These are phyloP conservation scores for Eulemur rubriventer DNA, from an alignment of 2,797 vertebrate species.

Conservation along the genomic window DNA sequence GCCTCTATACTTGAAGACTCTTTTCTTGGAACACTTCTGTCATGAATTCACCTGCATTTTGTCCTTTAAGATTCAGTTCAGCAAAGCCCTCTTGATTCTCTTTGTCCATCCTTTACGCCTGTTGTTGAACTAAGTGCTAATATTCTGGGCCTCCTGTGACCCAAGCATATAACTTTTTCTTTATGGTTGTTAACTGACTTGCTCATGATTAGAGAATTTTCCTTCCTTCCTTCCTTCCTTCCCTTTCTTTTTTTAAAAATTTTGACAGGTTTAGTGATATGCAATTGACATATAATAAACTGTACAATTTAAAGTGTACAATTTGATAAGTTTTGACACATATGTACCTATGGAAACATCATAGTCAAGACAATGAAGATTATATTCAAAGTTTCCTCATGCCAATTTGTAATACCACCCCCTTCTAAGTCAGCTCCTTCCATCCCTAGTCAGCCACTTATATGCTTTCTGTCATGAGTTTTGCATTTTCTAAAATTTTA, in stretches of 20 bases:
- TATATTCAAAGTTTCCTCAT: not conserved
- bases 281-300: not conserved
- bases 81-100: not conserved
- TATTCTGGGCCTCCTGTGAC: not conserved
- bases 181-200: not conserved
- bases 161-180: not conserved
- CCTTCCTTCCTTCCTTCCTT: not conserved
- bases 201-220: not conserved
- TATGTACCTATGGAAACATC: not conserved
- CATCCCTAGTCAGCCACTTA: not conserved
- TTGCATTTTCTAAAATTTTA: not conserved
- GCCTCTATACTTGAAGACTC: not conserved
- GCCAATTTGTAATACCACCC: not conserved
- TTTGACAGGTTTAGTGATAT: not conserved
- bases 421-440: not conserved
- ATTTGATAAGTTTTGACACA: not conserved
- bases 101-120: not conserved
- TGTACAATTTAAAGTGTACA: not conserved
- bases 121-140: not conserved
- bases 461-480: not conserved
- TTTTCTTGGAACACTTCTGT: not conserved
- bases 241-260: not conserved
- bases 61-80: conserved; percentile 7
- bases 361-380: not conserved
- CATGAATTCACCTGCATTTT: not conserved